These are phyloP conservation scores for Cremastinae sp. DNA, from an alignment of 2,888 invertebrate species.

Conservation along the genomic window DNA sequence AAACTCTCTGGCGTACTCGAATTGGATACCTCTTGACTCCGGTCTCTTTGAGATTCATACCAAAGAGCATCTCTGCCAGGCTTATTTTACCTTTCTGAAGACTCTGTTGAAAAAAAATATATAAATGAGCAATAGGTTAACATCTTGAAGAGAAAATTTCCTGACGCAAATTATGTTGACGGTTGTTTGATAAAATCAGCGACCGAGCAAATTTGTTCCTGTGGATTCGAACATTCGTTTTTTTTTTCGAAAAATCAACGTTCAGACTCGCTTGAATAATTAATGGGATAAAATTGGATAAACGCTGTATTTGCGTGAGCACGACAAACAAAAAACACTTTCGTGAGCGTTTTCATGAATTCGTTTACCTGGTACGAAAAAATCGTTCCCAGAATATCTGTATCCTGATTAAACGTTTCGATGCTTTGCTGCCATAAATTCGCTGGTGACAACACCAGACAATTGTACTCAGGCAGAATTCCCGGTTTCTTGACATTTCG, in stretches of 20 bases:
- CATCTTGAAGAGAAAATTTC: constrained; percentile 14
- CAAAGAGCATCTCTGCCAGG: constrained; percentile 94
- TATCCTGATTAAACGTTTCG: constrained; percentile 89
- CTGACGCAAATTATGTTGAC: not conserved
- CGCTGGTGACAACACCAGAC: constrained; percentile 94
- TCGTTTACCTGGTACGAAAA: constrained; percentile 89
- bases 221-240: constrained; percentile 26
- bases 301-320: not conserved
- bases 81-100: constrained; percentile 92
- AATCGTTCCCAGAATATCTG: constrained; percentile 90
- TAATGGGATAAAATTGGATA: constrained; percentile 22
- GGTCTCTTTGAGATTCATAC: constrained; percentile 93
- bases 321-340: constrained; percentile 8
- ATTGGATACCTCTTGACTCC: constrained; percentile 94
- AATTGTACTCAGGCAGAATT: constrained; percentile 94
- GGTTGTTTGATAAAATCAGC: constrained; percentile 21
- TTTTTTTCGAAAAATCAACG: constrained; percentile 25
- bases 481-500: constrained; percentile 83
- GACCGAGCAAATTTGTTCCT: constrained; percentile 48
- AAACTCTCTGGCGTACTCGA: constrained; percentile 89
- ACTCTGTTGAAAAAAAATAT: constrained; percentile 81
- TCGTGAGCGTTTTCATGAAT: not conserved
- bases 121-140: constrained; percentile 20
- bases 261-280: constrained; percentile 47
- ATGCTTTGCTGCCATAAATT: constrained; percentile 95